phyloP scores from a whole-genome alignment of 2,797 vertebrate species.

The Tolypeutes matacus region DNA sequence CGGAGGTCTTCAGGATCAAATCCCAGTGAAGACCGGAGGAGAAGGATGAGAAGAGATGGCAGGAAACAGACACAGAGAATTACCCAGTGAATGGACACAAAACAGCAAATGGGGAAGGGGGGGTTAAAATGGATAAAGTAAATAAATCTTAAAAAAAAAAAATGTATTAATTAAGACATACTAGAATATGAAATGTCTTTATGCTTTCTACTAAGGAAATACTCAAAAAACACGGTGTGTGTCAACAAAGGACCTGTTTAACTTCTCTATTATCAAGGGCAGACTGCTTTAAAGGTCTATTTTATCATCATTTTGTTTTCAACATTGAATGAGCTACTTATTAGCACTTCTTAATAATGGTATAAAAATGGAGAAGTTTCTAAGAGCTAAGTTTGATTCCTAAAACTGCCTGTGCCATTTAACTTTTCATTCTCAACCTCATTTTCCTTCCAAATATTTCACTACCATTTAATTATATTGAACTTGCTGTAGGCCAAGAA shows the following conservation, averaged over 20 bases:
- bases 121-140: too few species aligned
- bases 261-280: not conserved
- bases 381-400: not conserved
- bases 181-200: not conserved
- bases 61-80: too few species aligned
- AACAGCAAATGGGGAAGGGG: too few species aligned
- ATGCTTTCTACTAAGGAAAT: slow-evolving; percentile 29
- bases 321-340: not conserved
- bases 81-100: too few species aligned
- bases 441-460: slow-evolving; percentile 30
- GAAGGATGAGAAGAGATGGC: too few species aligned
- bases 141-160: too few species aligned
- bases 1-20: too few species aligned
- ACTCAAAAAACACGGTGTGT: not conserved
- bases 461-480: not conserved
- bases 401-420: not conserved
- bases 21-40: too few species aligned
- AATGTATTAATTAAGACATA: not conserved
- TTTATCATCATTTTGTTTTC: not conserved
- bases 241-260: not conserved
- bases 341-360: not conserved
- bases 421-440: slow-evolving; percentile 13
- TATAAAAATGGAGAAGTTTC: not conserved
- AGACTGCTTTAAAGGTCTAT: not conserved
- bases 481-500: not conserved